Evolutionary conservation across 2,797 vertebrate genomes (phyloP).

Genomic region (Hapalemur alaotrensis): DNA sequence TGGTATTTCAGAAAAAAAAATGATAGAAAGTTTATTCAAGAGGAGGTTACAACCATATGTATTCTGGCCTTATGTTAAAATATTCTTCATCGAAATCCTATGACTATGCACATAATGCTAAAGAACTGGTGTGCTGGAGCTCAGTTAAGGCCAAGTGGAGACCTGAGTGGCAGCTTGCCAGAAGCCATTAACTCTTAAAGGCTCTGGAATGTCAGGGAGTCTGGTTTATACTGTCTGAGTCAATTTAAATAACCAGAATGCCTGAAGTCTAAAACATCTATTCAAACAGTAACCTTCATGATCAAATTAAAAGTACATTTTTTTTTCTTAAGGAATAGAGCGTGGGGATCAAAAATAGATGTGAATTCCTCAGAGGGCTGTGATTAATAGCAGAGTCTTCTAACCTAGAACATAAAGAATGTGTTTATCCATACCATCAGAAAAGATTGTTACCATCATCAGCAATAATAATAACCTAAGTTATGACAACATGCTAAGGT

Average conservation of each 20-base stretch:
- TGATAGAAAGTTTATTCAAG: background rate
- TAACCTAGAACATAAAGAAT: slow-evolving; percentile 18
- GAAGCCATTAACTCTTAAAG: slow-evolving; percentile 69
- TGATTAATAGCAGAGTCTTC: slow-evolving; percentile 45
- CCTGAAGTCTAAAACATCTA: slow-evolving; percentile 51
- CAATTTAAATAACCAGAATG: slow-evolving; percentile 80
- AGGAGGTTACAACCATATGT: background rate
- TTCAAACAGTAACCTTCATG: slow-evolving; percentile 63
- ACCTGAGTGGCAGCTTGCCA: slow-evolving; percentile 77
- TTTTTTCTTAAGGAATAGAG: background rate
- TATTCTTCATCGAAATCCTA: slow-evolving; percentile 58
- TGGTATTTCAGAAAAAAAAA: background rate
- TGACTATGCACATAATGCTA: slow-evolving; percentile 54
- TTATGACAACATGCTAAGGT: background rate
- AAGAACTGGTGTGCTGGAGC: slow-evolving; percentile 70
- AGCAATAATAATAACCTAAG: slow-evolving; percentile 41
- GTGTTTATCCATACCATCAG: background rate
- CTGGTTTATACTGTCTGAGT: slow-evolving; percentile 77
- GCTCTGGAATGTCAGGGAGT: slow-evolving; percentile 77
- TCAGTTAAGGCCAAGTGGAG: slow-evolving; percentile 77
- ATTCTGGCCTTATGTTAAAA: slow-evolving; percentile 58
- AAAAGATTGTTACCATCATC: background rate
- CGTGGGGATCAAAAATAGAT: slow-evolving; percentile 29
- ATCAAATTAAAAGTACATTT: slow-evolving; percentile 69
- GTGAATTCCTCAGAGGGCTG: background rate